Evolutionary conservation across 2,113 vertebrate genomes (phyloP).

Genomic region (Lepus europaeus): DNA sequence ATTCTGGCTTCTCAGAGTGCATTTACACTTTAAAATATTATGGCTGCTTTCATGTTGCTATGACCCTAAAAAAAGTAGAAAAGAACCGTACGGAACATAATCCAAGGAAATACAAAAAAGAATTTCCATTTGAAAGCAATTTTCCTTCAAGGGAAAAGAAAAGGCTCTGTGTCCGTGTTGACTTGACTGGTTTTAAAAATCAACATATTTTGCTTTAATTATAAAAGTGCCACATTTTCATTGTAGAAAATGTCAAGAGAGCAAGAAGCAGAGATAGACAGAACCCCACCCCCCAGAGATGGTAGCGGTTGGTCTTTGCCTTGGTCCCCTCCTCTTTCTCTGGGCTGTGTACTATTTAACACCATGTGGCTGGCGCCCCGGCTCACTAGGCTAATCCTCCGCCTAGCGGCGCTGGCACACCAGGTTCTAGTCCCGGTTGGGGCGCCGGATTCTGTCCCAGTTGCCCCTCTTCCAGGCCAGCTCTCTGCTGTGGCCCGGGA

Average conservation of each 20-base stretch:
- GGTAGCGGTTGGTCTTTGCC: neutral
- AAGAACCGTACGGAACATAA: neutral
- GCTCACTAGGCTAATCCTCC: too few species aligned
- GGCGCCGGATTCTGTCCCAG: too few species aligned
- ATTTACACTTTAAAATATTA: conserved; percentile 47
- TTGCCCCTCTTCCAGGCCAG: too few species aligned
- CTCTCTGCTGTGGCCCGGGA: too few species aligned
- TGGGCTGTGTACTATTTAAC: neutral
- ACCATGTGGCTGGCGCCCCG: too few species aligned
- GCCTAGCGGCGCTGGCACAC: too few species aligned
- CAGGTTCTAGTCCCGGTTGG: too few species aligned
- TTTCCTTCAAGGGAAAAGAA: neutral
- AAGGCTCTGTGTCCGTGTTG: neutral
- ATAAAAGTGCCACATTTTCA: conserved; percentile 20
- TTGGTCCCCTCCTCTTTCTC: neutral
- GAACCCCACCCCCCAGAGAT: neutral
- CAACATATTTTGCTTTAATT: conserved; percentile 13
- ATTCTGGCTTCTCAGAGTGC: conserved; percentile 14
- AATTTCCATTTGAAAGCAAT: neutral
- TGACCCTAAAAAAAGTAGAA: conserved; percentile 57
- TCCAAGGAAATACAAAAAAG: neutral
- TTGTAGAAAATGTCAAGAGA: neutral
- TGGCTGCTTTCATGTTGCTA: conserved; percentile 62
- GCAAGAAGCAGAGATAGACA: conserved; percentile 27
- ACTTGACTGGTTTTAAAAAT: neutral